Conservation (phyloP, 1,140 invertebrate species). For the Brachionus angularis region DNA sequence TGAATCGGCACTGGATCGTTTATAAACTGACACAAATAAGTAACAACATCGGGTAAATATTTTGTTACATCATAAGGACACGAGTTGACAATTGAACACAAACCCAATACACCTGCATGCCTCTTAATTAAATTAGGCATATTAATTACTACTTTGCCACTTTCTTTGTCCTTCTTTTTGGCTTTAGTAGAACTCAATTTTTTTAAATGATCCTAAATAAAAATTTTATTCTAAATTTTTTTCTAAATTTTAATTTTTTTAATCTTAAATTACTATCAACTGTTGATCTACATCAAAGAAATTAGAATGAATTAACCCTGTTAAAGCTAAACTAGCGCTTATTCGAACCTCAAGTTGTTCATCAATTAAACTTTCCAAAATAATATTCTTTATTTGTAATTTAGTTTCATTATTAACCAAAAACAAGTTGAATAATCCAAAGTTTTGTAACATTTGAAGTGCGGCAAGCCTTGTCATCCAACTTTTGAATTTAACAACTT, state of each 20-base stretch:
- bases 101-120: constrained; percentile 78
- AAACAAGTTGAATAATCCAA: constrained; percentile 40
- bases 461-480: constrained; percentile 32
- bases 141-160: constrained; percentile 26
- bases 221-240: too few relatives aligned
- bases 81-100: constrained; percentile 80
- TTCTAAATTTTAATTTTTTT: too few relatives aligned
- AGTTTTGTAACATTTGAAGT: constrained; percentile 37
- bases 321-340: constrained; percentile 73
- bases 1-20: constrained; percentile 86
- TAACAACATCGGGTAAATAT: constrained; percentile 75
- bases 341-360: constrained; percentile 63
- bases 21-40: constrained; percentile 71
- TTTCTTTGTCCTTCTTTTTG: constrained; percentile 48
- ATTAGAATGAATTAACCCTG: constrained; percentile 78
- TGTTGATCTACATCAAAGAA: constrained; percentile 64
- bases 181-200: constrained; percentile 50
- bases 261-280: constrained; percentile 57
- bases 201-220: constrained; percentile 55
- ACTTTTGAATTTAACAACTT: constrained; percentile 35
- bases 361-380: constrained; percentile 53
- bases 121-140: constrained; percentile 54
- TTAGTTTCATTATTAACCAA: constrained; percentile 6
- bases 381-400: constrained; percentile 2
- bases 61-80: constrained; percentile 83